Percentiles rank a stretch among this genome's conserved stretches.
phyloP scores from a whole-genome alignment of 2,888 invertebrate genomes.

The Parascotia fuliginaria region DNA sequence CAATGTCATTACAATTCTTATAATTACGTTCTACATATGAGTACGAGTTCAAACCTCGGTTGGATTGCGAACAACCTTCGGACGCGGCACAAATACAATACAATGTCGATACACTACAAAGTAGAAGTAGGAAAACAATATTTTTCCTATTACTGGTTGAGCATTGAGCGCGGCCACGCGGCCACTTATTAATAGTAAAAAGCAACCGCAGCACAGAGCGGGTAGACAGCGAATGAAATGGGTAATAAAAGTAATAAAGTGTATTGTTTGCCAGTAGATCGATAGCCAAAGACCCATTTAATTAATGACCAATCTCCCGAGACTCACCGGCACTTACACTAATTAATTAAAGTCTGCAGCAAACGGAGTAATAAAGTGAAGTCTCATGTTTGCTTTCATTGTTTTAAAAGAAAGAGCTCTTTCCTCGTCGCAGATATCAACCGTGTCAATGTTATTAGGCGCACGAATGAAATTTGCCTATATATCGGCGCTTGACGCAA shows the following conservation, averaged over 20 bases:
- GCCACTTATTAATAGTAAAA: conserved; percentile 60
- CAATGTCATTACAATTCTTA: conserved; percentile 28
- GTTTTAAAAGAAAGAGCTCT: conserved; percentile 50
- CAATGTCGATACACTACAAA: conserved; percentile 20
- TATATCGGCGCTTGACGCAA: conserved; percentile 59
- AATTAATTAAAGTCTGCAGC: conserved; percentile 78
- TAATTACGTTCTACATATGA: conserved; percentile 18
- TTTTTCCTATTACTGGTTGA: conserved; percentile 42
- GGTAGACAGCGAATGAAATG: conserved; percentile 68
- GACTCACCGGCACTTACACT: conserved; percentile 82
- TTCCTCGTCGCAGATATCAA: conserved; percentile 27
- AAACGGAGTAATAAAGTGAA: conserved; percentile 70
- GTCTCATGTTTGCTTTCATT: conserved; percentile 62
- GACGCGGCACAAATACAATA: conserved; percentile 23
- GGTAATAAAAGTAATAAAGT: conserved; percentile 79
- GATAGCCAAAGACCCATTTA: conserved; percentile 78
- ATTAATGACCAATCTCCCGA: conserved; percentile 82
- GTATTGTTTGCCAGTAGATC: conserved; percentile 79
- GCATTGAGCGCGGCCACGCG: conserved; percentile 30
- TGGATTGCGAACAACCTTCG: conserved; percentile 28
- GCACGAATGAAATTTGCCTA: conserved; percentile 42
- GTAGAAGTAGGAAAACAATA: conserved; percentile 45
- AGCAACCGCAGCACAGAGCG: conserved; percentile 51
- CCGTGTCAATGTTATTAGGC: conserved; percentile 42
- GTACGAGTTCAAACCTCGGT: conserved; percentile 15